These are phyloP conservation scores for Saimiri boliviensis DNA, from an alignment of 2,113 vertebrate species.

Conservation along the genomic window DNA sequence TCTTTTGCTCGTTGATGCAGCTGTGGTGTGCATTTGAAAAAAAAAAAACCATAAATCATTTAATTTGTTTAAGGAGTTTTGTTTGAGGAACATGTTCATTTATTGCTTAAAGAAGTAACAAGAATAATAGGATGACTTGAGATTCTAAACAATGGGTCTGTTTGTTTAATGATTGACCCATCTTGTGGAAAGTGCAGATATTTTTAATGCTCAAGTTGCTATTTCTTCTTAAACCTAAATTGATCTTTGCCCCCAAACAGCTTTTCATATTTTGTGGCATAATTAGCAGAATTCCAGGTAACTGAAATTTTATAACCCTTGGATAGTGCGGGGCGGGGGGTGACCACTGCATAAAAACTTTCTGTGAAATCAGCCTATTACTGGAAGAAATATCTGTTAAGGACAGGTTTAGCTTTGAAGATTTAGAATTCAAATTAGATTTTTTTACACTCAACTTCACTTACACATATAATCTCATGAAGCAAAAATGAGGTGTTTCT, in stretches of 20 bases:
- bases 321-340: background rate
- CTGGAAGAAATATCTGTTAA: constrained; percentile 41
- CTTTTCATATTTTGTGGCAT: background rate
- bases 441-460: background rate
- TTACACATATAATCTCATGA: constrained; percentile 14
- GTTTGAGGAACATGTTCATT: constrained; percentile 35
- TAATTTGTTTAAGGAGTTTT: constrained; percentile 36
- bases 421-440: constrained; percentile 14
- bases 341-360: constrained; percentile 30
- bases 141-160: background rate
- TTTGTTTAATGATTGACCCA: background rate
- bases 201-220: constrained; percentile 18
- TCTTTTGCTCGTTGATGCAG: constrained; percentile 47
- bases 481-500: constrained; percentile 55
- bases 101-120: constrained; percentile 2
- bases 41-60: constrained; percentile 9
- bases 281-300: constrained; percentile 8
- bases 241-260: constrained; percentile 16
- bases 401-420: background rate
- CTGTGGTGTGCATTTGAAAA: constrained; percentile 59
- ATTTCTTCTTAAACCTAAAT: constrained; percentile 35
- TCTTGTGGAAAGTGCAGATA: background rate
- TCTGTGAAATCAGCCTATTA: constrained; percentile 29
- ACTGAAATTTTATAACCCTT: constrained; percentile 25
- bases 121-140: background rate